Base-by-base conservation (phyloP, 2,888 invertebrate genomes). In the Meteorus cinctellus region DNA sequence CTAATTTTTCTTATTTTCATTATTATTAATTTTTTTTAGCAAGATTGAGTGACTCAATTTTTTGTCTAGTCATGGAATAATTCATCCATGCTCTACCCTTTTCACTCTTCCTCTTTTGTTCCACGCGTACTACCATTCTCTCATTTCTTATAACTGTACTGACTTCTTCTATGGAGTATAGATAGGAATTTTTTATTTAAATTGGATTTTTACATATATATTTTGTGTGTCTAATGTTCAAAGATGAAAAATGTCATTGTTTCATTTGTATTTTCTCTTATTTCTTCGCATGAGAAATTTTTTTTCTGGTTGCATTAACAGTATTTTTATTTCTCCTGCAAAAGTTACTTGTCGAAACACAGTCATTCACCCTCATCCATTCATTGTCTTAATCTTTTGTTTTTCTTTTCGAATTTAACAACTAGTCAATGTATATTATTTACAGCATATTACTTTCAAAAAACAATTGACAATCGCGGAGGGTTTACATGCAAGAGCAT, bases 391-490 rank as follows among this genome's bases (percentile, higher is more conserved):
- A 16, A 55, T 55, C 6, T 6, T 6, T 6, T 8, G 8, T 34
- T 34, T 19, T 24, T 45, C 70, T 65, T 69, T 68, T 72, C 63
- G 8, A 24, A 63, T 59, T 81, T 81, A 78, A 76, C 77, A 77
- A 77, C 78, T 80, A 81, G 55, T 79, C 79, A 78, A 79, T 79
- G 78, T 83, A 81, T 85, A 86, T 85, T 85, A 84, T 86, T 84
- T 86, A 86, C 81, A 84, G 83, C 81, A 82, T 85, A 84, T 88
- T 89, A 89, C 88, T 89, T 89, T 89, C 88, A 89, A 86, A 89
- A 88, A 89, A 87, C 86, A 88, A 89, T 89, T 89, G 89, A 89
- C 89, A 85, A 87, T 84, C 84, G 86, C 82, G 82, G 84, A 86
- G 85, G 85, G 83, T 85, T 19, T 24, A 83, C 80, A 83, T 82